These are phyloP conservation scores for Artemisiospiza belli DNA, from an alignment of 2,113 vertebrate species.

Conservation along the genomic window DNA sequence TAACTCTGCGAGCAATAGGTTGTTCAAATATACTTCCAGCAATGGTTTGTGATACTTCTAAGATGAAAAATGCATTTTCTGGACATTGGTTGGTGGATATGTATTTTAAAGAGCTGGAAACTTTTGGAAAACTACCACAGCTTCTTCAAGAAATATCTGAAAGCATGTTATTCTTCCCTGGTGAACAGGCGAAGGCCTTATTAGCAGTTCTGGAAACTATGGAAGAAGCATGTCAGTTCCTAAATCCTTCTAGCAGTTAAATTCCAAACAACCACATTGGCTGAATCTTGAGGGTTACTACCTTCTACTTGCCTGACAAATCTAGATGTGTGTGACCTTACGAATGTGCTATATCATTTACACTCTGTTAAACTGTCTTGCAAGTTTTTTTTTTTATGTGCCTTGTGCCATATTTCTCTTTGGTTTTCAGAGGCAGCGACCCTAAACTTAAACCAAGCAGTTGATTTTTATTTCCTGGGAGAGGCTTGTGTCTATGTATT, in stretches of 20 bases:
- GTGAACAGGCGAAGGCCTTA: conserved; percentile 78
- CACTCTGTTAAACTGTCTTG: background rate
- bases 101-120: conserved; percentile 80
- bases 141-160: conserved; percentile 75
- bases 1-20: conserved; percentile 47
- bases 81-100: conserved; percentile 75
- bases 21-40: conserved; percentile 21
- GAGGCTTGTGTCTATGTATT: background rate
- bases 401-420: rapidly evolving
- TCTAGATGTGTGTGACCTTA: background rate
- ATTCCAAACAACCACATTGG: background rate
- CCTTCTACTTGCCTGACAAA: background rate
- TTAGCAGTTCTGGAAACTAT: conserved; percentile 80
- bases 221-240: conserved; percentile 58
- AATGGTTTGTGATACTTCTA: conserved; percentile 9
- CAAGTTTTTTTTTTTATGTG: background rate
- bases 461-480: background rate
- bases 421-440: background rate
- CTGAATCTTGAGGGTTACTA: background rate
- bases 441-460: background rate
- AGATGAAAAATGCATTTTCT: conserved; percentile 68
- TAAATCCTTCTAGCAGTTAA: conserved; percentile 1
- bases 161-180: conserved; percentile 64
- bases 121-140: conserved; percentile 79
- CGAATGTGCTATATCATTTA: background rate